These are phyloP conservation scores for Mythimna pallens DNA, from an alignment of 2,888 invertebrate species.

Conservation along the genomic window DNA sequence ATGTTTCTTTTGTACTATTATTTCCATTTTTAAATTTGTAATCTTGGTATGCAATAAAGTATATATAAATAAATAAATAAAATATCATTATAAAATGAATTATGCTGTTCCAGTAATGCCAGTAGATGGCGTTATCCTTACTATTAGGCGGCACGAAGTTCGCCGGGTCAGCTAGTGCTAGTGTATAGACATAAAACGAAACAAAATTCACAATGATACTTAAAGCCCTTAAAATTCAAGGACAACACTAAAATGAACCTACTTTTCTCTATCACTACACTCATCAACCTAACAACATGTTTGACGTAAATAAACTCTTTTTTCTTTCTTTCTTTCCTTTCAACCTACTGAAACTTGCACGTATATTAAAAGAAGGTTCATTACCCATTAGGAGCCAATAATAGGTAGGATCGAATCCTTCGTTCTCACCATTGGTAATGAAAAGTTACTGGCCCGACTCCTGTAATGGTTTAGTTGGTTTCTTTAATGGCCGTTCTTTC, in stretches of 20 bases:
- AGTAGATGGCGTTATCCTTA: too few relatives aligned
- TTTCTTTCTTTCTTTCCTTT: too few relatives aligned
- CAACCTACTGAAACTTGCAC: constrained; percentile 61
- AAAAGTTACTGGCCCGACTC: constrained; percentile 70
- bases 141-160: too few relatives aligned
- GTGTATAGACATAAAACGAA: not conserved
- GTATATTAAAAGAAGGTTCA: constrained; percentile 80
- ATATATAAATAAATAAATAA: too few relatives aligned
- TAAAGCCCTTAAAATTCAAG: not conserved
- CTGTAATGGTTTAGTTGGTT: constrained; percentile 73
- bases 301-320: too few relatives aligned
- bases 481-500: constrained; percentile 67
- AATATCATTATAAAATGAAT: too few relatives aligned
- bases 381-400: constrained; percentile 83
- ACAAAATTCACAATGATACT: not conserved
- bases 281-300: not conserved
- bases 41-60: too few relatives aligned
- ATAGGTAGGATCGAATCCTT: constrained; percentile 75
- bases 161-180: too few relatives aligned
- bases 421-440: constrained; percentile 71
- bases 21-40: too few relatives aligned
- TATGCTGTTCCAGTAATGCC: too few relatives aligned
- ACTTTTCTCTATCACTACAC: not conserved
- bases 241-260: not conserved
- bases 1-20: too few relatives aligned